These are phyloP conservation scores for Leucozona laternaria DNA, from an alignment of 2,888 invertebrate species.

Conservation along the genomic window DNA sequence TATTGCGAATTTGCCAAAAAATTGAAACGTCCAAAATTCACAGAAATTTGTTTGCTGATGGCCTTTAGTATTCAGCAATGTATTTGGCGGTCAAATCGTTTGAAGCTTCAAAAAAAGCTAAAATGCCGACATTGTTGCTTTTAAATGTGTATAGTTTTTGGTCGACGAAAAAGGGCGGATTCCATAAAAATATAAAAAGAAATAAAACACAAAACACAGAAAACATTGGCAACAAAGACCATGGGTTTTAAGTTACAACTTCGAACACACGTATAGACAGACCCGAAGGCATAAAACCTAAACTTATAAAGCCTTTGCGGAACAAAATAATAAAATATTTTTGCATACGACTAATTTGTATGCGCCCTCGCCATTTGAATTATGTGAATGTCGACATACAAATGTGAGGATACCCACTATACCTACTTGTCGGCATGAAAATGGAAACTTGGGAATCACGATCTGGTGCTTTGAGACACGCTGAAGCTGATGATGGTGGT, in stretches of 20 bases:
- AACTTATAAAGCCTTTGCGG: constrained; percentile 67
- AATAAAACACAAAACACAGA: neutral
- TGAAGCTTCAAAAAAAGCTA: constrained; percentile 62
- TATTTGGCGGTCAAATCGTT: constrained; percentile 62
- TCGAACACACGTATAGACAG: constrained; percentile 62
- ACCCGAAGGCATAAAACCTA: constrained; percentile 63
- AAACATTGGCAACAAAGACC: constrained; percentile 64
- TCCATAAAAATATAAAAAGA: constrained; percentile 57
- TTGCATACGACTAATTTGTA: constrained; percentile 77
- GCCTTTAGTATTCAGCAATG: constrained; percentile 66
- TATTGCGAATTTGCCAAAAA: constrained; percentile 54
- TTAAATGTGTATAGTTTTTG: constrained; percentile 37
- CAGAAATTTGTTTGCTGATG: constrained; percentile 41
- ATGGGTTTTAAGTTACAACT: constrained; percentile 54
- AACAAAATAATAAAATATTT: constrained; percentile 76
- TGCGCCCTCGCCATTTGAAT: constrained; percentile 76
- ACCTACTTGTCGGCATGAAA: constrained; percentile 54
- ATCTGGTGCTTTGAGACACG: constrained; percentile 51
- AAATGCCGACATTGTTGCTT: constrained; percentile 55
- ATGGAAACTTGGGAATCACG: constrained; percentile 68
- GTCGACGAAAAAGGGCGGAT: constrained; percentile 70
- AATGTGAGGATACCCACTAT: constrained; percentile 69
- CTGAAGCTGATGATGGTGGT: constrained; percentile 15
- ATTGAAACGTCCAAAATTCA: constrained; percentile 65
- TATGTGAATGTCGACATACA: constrained; percentile 74